These are phyloP conservation scores for Nipponia nippon DNA, from an alignment of 2,113 vertebrate genomes.

Conservation along the genomic window DNA sequence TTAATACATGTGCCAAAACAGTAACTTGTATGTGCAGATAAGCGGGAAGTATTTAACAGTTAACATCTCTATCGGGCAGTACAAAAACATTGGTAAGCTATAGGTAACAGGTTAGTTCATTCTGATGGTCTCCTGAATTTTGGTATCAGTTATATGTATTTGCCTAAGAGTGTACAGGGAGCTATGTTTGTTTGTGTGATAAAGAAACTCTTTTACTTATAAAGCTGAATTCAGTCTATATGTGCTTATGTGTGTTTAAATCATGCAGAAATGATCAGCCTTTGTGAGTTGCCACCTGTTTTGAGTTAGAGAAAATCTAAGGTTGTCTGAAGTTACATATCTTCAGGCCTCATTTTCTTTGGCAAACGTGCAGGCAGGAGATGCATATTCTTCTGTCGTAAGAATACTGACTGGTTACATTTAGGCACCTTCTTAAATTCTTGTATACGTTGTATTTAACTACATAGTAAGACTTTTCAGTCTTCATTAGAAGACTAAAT, in stretches of 20 bases:
- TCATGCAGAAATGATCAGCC: background rate
- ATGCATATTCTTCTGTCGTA: background rate
- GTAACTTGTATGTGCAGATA: background rate
- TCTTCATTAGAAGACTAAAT: background rate
- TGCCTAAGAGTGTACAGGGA: background rate
- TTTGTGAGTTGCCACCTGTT: background rate
- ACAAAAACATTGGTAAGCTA: background rate
- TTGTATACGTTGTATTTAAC: background rate
- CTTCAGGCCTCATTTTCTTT: background rate
- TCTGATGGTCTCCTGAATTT: background rate
- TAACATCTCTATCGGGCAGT: background rate
- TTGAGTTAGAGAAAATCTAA: constrained; percentile 5
- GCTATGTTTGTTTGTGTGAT: background rate
- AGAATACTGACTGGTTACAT: background rate
- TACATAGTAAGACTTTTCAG: background rate
- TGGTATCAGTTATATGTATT: background rate
- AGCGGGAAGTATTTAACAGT: no score
- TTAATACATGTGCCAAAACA: background rate
- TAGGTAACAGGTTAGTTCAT: background rate
- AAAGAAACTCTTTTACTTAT: background rate
- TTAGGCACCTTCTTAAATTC: background rate
- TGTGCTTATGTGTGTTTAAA: background rate
- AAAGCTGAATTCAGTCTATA: background rate
- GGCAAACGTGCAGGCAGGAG: background rate
- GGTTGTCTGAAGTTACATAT: background rate